These are phyloP conservation scores for Netelia fuscicornis DNA, from an alignment of 2,888 invertebrate genomes.

Conservation along the genomic window DNA sequence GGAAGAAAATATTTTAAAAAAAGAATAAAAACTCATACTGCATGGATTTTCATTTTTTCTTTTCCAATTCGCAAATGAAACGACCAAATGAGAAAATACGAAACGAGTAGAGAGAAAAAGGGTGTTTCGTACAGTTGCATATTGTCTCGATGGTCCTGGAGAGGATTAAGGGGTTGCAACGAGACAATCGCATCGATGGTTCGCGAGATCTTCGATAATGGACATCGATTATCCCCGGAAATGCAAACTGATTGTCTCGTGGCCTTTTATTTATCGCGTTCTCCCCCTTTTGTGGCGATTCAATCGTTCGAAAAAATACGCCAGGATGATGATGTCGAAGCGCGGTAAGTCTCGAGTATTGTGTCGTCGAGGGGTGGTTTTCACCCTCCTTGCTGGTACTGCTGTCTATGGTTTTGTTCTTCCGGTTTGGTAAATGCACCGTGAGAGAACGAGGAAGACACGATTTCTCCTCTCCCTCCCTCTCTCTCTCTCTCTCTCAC, in stretches of 20 bases:
- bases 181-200: background rate
- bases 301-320: conserved; percentile 41
- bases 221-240: conserved; percentile 35
- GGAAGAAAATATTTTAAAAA: conserved; percentile 14
- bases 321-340: background rate
- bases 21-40: background rate
- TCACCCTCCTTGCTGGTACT: conserved; percentile 13
- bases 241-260: conserved; percentile 7
- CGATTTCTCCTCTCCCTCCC: too few relatives aligned
- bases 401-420: conserved; percentile 35
- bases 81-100: conserved; percentile 5
- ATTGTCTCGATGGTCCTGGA: background rate
- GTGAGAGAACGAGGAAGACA: conserved; percentile 1
- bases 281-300: conserved; percentile 14
- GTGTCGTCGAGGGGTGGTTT: conserved; percentile 15
- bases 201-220: conserved; percentile 29
- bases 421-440: conserved; percentile 47
- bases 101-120: background rate
- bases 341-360: background rate
- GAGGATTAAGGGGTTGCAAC: background rate
- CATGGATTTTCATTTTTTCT: conserved; percentile 16
- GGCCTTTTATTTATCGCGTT: background rate
- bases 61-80: conserved; percentile 6
- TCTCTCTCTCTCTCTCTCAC: too few relatives aligned
- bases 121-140: background rate